Conservation (phyloP, 2,888 invertebrate genomes). For the Cryptocephalus primarius region DNA sequence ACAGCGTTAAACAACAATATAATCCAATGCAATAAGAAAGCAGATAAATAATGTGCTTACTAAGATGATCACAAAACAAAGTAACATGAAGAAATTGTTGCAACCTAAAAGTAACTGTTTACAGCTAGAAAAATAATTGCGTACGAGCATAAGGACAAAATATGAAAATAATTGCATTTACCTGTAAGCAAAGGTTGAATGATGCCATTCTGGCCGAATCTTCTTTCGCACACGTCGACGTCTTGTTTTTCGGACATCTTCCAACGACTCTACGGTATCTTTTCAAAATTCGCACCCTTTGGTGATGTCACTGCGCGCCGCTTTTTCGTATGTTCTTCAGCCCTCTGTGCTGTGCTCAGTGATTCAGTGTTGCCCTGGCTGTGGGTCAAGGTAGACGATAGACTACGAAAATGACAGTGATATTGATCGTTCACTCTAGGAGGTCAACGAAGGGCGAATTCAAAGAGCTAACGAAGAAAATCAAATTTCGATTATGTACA, state of each 20-base stretch:
- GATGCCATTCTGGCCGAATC: slow-evolving; percentile 65
- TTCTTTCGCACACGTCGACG: slow-evolving; percentile 19
- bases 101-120: too few relatives aligned
- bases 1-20: too few relatives aligned
- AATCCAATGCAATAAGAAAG: too few relatives aligned
- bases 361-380: too few relatives aligned
- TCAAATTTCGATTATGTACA: too few relatives aligned
- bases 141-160: too few relatives aligned
- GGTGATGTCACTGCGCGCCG: slow-evolving; percentile 10
- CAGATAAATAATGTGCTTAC: too few relatives aligned
- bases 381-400: too few relatives aligned
- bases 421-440: slow-evolving; percentile 16
- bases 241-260: slow-evolving; percentile 2
- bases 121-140: too few relatives aligned
- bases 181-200: slow-evolving; percentile 87
- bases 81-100: too few relatives aligned
- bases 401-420: slow-evolving; percentile 9
- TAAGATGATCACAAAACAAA: too few relatives aligned
- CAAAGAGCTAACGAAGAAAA: too few relatives aligned
- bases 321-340: slow-evolving; percentile 1
- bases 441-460: slow-evolving; percentile 17
- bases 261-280: not conserved
- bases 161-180: slow-evolving; percentile 31
- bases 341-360: not conserved
- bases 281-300: slow-evolving; percentile 16